Evolutionary conservation across 2,797 vertebrate species (phyloP).

Genomic region (Propithecus deckenii): DNA sequence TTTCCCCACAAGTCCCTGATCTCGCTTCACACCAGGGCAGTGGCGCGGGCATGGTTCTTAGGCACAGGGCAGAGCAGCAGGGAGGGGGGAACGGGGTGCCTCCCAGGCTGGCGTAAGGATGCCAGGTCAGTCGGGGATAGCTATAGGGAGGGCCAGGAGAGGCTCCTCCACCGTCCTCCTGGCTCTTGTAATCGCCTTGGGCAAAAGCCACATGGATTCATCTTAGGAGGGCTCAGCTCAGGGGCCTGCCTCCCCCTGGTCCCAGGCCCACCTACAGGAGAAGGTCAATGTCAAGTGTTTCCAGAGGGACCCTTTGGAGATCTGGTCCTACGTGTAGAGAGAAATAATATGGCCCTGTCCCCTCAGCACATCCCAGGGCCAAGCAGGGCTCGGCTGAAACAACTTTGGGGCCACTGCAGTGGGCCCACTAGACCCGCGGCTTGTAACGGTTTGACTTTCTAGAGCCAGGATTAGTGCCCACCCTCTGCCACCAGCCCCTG

Average conservation of each 20-base stretch:
- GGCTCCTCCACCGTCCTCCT: not conserved
- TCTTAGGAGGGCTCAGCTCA: not conserved
- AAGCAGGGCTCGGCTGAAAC: not conserved
- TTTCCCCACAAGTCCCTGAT: not conserved
- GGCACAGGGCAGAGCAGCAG: not conserved
- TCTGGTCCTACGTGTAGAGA: not conserved
- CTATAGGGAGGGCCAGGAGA: not conserved
- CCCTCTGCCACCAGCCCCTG: not conserved
- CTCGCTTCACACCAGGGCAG: not conserved
- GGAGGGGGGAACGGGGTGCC: not conserved
- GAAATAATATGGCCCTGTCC: not conserved
- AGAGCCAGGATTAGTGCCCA: not conserved
- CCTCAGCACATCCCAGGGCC: not conserved
- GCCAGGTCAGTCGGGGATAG: not conserved
- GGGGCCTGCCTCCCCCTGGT: not conserved
- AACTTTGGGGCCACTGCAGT: not conserved
- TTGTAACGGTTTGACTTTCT: not conserved
- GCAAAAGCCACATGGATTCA: not conserved
- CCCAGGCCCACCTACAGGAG: not conserved
- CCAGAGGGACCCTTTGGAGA: not conserved
- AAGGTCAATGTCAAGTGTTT: not conserved
- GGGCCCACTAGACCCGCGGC: not conserved
- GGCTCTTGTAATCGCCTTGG: not conserved
- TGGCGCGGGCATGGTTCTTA: not conserved
- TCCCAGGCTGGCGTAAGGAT: fast-evolving